These are phyloP conservation scores for Pampus argenteus DNA, from an alignment of 2,797 vertebrate genomes.

Conservation along the genomic window DNA sequence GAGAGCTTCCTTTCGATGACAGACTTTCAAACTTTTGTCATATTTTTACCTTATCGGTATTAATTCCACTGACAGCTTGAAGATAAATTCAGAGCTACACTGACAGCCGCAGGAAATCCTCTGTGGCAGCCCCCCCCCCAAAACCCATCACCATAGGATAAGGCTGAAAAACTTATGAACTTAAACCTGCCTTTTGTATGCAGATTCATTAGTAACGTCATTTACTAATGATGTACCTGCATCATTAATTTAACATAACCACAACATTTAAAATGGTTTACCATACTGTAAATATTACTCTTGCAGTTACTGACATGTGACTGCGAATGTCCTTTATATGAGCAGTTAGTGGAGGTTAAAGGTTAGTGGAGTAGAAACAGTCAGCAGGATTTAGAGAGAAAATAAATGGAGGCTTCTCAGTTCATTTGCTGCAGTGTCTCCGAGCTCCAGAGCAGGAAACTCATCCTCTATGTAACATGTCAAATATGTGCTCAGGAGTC, in stretches of 20 bases:
- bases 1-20: constrained; percentile 69
- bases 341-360: constrained; percentile 37
- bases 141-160: constrained; percentile 31
- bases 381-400: constrained; percentile 43
- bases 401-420: constrained; percentile 74
- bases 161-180: constrained; percentile 44
- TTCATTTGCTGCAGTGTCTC: constrained; percentile 72
- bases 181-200: constrained; percentile 51
- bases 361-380: constrained; percentile 53
- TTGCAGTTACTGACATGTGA: constrained; percentile 10
- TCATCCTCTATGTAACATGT: constrained; percentile 62
- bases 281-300: constrained; percentile 11
- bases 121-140: constrained; percentile 38
- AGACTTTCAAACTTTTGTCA: constrained; percentile 80
- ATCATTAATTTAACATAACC: constrained; percentile 8
- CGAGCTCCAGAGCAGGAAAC: constrained; percentile 62
- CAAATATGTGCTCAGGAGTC: constrained; percentile 64
- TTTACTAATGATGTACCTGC: constrained; percentile 13
- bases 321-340: constrained; percentile 20
- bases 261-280: constrained; percentile 21
- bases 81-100: constrained; percentile 81
- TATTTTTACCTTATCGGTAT: constrained; percentile 81
- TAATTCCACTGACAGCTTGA: constrained; percentile 84
- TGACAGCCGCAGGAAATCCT: constrained; percentile 79
- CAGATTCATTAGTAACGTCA: constrained; percentile 30